Evolutionary conservation across 1,140 invertebrate genomes (phyloP), one percentile per base, ranked within the genome.

Genomic region (Drosophila bipectinata): DNA sequence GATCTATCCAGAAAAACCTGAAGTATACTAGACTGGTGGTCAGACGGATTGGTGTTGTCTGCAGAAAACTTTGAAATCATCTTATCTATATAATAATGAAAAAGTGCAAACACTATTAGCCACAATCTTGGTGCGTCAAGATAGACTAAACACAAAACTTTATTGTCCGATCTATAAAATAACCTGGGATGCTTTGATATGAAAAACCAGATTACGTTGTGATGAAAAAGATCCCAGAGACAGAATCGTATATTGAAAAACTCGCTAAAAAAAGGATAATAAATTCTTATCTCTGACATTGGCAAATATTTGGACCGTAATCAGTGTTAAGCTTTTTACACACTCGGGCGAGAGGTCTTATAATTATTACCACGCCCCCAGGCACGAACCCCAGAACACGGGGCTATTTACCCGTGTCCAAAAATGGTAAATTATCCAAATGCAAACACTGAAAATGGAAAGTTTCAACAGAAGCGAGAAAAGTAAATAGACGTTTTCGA

Each of bases 381-480:
- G 41, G 4, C 14, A 18, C 32, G 26, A 28, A 21, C 10, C 30
- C n/a, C 1, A n/a, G 4, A 14, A 12, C 18, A 2, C 41, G 6
- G 8, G 3, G 15, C 8, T 66, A 41, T 61, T 66, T 66, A 37
- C 34, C 15, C 2, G 8, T 37, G 45, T 47, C 52, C 45, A 56
- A 56, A 69, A 47, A 57, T 47, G 15, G 10, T 3, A 39, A 53
- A 49, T 52, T 51, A 62, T 24, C 34, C 28, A 49, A 37, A 54
- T 18, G 30, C 26, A 72, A 72, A 72, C 57, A 73, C n/a, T 18
- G 24, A 49, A 62, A 72, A 62, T 62, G 68, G 68, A 73, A 73
- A 73, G 68, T 73, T 73, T 49, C 45, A 18, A 18, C n/a, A 30
- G 5, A 26, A 21, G 47, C 28, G 63, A 37, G 59, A 67, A 67